These are phyloP conservation scores for Microcaecilia unicolor DNA, from an alignment of 2,797 vertebrate genomes.

Conservation along the genomic window DNA sequence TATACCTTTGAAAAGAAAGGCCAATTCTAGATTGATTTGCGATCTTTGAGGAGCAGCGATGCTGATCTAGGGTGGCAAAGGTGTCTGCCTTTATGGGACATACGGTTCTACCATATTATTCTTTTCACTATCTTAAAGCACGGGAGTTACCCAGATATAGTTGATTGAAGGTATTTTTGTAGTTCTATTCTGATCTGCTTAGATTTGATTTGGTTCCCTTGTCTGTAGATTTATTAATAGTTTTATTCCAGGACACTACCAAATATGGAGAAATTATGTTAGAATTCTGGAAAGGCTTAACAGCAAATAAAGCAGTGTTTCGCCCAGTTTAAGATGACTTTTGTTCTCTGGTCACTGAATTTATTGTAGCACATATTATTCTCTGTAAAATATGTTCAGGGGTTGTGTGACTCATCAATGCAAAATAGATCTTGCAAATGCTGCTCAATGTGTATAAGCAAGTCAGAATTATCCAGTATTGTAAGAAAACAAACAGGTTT, in stretches of 20 bases:
- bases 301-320: background rate
- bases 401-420: background rate
- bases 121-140: no score
- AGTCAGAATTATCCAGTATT: no score
- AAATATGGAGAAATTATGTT: slow-evolving; percentile 2
- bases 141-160: no score
- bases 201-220: background rate
- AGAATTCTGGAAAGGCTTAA: background rate
- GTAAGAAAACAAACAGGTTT: no score
- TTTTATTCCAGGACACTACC: background rate
- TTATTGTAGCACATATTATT: background rate
- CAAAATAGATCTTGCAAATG: background rate
- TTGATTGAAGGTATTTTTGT: background rate
- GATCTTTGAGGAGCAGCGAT: no score
- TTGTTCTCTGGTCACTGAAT: background rate
- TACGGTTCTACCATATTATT: no score
- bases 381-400: background rate
- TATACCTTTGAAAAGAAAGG: no score
- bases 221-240: background rate
- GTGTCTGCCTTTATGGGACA: no score
- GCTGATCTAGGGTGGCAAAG: no score
- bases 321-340: background rate
- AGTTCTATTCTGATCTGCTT: background rate
- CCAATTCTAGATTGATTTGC: no score
- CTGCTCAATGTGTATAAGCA: no score